Evolutionary conservation across 1,140 invertebrate species (phyloP).

Genomic region (Subanguina moxae): DNA sequence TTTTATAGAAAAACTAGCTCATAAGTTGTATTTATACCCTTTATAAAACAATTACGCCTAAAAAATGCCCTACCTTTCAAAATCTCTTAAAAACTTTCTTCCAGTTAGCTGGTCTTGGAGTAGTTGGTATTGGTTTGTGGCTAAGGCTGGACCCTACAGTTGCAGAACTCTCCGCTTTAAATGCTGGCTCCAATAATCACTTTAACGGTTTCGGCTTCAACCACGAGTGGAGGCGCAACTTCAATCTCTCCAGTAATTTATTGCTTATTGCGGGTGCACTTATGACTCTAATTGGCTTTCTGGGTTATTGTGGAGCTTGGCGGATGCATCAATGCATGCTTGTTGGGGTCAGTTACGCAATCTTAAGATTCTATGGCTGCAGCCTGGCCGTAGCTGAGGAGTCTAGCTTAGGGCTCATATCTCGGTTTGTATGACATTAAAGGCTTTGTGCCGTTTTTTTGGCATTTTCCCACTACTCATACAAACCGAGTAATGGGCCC

Average conservation of each 20-base stretch:
- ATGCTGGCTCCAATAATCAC: neutral
- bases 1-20: too few relatives aligned
- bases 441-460: neutral
- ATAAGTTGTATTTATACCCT: too few relatives aligned
- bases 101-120: conserved; percentile 24
- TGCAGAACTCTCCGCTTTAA: conserved; percentile 10
- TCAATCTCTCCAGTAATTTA: conserved; percentile 19
- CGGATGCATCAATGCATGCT: conserved; percentile 33
- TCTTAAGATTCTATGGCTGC: too few relatives aligned
- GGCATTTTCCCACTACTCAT: too few relatives aligned
- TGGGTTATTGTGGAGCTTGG: conserved; percentile 34
- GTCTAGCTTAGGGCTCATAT: too few relatives aligned
- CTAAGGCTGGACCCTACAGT: conserved; percentile 29
- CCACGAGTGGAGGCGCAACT: conserved; percentile 8
- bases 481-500: too few relatives aligned
- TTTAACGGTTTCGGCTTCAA: neutral
- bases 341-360: conserved; percentile 15
- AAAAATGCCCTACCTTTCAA: too few relatives aligned
- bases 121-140: conserved; percentile 23
- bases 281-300: conserved; percentile 27
- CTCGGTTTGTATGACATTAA: neutral
- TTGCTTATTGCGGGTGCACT: conserved; percentile 18
- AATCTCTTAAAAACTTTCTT: neutral
- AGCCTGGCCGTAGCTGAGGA: too few relatives aligned
- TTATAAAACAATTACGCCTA: too few relatives aligned